Evolutionary conservation across 1,140 invertebrate species (phyloP), one percentile per base, ranked within the genome.

Genomic region (Drosophila kepulauana): DNA sequence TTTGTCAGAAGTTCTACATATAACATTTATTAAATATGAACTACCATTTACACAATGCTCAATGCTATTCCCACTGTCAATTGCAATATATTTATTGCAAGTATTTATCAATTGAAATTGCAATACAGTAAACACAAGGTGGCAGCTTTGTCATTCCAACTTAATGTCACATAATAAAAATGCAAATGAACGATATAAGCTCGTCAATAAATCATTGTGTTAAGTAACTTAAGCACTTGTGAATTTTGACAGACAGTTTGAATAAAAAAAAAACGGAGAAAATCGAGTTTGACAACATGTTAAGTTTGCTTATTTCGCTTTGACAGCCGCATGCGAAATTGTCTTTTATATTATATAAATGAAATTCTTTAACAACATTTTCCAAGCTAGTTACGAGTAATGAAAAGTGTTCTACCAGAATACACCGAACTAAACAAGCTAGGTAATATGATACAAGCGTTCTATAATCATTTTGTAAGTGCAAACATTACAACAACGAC

Each of bases 241-340:
- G 28, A 49, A 35, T 62, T 62, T 62, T 38, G 28, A 62, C 59
- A 35, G 59, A 20, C 30, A 20, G 13, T 35, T 49, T 35, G 46
- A 30, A 49, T 49, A 49, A 63, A 20, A 10, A 20, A 10, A 20
- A 52, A 8, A 38, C 35, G 8, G 15, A 2, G 35, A 28, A 13
- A 64, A 41, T 64, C 61, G n/a, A 25, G 49, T 54, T 64, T 52
- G 62, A 43, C 61, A 52, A 64, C 48, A 52, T 64, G 61, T 43
- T 64, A 52, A 52, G 16, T 15, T 16, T 16, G 46, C 15, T 63
- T 10, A 33, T 15, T 49, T 33, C 15, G 25, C 35, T 13, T 13
- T 52, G 62, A 54, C 62, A 52, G 48, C 2, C 16, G 11, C 20
- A 52, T 54, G 20, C 52, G 49, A 54, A 64, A 64, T 20, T 11